Evolutionary conservation across 2,888 invertebrate genomes (phyloP), one percentile per base, ranked within the genome.

Genomic region (Agrochola lychnidis): DNA sequence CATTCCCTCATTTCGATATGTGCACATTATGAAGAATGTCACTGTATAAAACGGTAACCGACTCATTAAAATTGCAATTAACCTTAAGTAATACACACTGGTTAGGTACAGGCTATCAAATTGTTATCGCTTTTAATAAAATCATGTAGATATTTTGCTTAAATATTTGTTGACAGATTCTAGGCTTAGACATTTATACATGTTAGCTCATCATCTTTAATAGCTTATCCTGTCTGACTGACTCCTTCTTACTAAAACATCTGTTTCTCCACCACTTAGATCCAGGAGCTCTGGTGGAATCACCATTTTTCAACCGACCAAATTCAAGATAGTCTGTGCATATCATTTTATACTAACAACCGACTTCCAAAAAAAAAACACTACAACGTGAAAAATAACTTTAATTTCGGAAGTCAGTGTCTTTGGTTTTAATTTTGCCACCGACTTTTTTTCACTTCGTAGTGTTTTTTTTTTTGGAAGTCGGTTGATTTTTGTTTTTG

Each of bases 121-220:
- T 80, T 16, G 42, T 51, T 72, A 79, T 68, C 36, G 1, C 62
- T 4, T 42, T 56, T 51, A 72, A 57, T 67, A 25, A 66, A 67
- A 48, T 40, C 42, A 9, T 19, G 12, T 30, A 51, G 16, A 1
- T 22, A n/a, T 25, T 53, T n/a, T 61, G 3, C 2, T 36, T 67
- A 5, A 51, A 36, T 40, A 57, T 57, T 64, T 40, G 16, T 30
- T 10, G 14, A 53, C 12, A 19, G 16, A 14, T 42, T 40, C 36
- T 3, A 48, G 14, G 19, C 9, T 48, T 14, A 22, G 7, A 14
- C 4, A 48, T 45, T 16, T 36, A 36, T 36, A 4, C 4, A 48
- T 40, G 9, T 40, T 40, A 48, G 5, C 40, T 42, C 14, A 12
- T 48, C 4, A 45, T 48, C 6, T 45, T 30, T 6, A 16, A 25